Percentiles rank a stretch among this genome's conserved stretches.
Evolutionary conservation across 2,888 invertebrate genomes (phyloP).

Genomic region (Rhaphigaster nebulosa): DNA sequence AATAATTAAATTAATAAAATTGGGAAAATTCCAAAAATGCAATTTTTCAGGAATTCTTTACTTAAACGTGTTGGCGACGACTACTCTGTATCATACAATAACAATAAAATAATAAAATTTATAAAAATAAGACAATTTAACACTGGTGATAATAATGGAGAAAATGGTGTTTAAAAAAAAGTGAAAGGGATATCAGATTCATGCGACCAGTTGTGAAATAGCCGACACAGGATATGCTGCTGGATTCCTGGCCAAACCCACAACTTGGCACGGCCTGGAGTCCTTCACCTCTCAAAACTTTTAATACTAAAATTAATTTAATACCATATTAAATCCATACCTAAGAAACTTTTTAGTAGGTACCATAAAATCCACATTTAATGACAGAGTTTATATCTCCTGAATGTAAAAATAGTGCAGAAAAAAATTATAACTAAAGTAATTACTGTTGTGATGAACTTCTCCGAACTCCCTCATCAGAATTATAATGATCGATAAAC

Average conservation of each 20-base stretch:
- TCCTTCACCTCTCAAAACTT: background rate
- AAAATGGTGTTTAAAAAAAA: constrained; percentile 4
- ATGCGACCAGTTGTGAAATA: background rate
- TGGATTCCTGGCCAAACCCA: constrained; percentile 29
- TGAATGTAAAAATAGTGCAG: too few relatives aligned
- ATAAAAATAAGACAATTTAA: background rate
- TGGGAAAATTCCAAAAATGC: too few relatives aligned
- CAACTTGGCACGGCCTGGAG: background rate
- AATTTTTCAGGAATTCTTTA: too few relatives aligned
- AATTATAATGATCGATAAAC: too few relatives aligned
- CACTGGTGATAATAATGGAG: background rate
- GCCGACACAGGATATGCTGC: constrained; percentile 1
- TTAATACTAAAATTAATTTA: background rate
- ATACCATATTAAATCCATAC: background rate
- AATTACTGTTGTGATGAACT: too few relatives aligned
- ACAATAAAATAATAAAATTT: background rate
- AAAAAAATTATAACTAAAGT: too few relatives aligned
- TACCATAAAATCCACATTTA: too few relatives aligned
- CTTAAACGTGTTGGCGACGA: too few relatives aligned
- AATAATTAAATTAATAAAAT: too few relatives aligned
- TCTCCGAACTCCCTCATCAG: too few relatives aligned
- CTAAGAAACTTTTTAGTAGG: background rate
- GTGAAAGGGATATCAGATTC: constrained; percentile 19
- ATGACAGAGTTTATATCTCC: too few relatives aligned
- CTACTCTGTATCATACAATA: too few relatives aligned